Conservation (phyloP, 2,888 invertebrate species). For the Nephrocerus scutellatus region DNA sequence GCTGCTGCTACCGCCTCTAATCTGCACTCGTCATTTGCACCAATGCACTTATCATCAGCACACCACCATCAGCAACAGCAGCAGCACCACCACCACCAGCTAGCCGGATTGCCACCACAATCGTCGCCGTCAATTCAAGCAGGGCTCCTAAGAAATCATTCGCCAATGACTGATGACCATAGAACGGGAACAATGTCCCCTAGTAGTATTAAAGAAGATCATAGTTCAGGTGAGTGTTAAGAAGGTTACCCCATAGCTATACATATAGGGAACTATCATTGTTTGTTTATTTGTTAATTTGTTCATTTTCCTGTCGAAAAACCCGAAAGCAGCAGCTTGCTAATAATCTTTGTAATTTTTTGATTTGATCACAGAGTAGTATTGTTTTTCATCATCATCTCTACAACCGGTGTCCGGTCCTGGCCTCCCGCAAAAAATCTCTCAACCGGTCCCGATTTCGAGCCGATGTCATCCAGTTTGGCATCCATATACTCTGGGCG, state of each 20-base stretch:
- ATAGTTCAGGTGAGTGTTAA: constrained; percentile 44
- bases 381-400: no score
- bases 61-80: constrained; percentile 22
- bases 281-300: no score
- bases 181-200: constrained; percentile 34
- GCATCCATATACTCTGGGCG: no score
- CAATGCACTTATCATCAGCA: constrained; percentile 25
- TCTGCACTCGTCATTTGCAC: constrained; percentile 25
- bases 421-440: no score
- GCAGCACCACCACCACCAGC: constrained; percentile 18
- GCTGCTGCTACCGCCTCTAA: constrained; percentile 33
- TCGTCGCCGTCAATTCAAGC: neutral
- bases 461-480: no score
- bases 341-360: no score
- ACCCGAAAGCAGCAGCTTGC: no score
- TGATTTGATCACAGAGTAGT: no score
- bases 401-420: no score
- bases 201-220: constrained; percentile 48
- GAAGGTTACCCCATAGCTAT: constrained; percentile 1
- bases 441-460: no score
- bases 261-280: no score
- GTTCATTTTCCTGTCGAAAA: no score
- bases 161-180: constrained; percentile 37
- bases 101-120: neutral
- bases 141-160: constrained; percentile 25